Conservation (phyloP, 2,797 vertebrate genomes). For the Coracias cyanogaster region DNA sequence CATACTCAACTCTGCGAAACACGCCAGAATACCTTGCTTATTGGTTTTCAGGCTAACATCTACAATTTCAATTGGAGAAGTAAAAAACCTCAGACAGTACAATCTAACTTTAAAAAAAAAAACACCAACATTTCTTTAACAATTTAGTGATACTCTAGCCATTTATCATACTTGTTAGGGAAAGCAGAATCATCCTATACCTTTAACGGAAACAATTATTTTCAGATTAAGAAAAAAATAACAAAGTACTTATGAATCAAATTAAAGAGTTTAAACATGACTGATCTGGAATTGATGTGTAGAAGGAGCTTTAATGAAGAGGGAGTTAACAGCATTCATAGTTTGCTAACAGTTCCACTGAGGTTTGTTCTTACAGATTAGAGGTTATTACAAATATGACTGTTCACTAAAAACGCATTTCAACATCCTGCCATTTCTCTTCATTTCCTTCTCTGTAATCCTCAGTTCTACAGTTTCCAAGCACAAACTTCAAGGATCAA, state of each 20-base stretch:
- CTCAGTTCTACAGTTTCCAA: background rate
- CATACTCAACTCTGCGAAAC: background rate
- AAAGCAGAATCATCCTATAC: background rate
- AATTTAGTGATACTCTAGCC: background rate
- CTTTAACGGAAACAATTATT: background rate
- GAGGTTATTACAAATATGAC: background rate
- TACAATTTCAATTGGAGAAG: background rate
- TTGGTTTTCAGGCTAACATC: background rate
- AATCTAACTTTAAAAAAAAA: background rate
- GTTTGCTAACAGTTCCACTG: background rate
- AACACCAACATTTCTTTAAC: background rate
- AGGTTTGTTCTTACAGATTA: background rate
- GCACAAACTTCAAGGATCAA: background rate
- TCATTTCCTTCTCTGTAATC: slow-evolving; percentile 8
- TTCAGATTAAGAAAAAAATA: background rate
- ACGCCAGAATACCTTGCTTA: background rate
- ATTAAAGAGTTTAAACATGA: background rate
- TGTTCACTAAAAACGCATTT: background rate
- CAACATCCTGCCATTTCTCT: slow-evolving; percentile 20
- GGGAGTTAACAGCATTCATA: background rate
- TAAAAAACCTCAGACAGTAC: background rate
- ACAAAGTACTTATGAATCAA: background rate
- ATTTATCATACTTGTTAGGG: background rate
- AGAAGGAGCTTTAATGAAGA: background rate
- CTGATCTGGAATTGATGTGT: background rate